Evolutionary conservation across 2,888 invertebrate species (phyloP).

Genomic region (Xanthorhoe designata): DNA sequence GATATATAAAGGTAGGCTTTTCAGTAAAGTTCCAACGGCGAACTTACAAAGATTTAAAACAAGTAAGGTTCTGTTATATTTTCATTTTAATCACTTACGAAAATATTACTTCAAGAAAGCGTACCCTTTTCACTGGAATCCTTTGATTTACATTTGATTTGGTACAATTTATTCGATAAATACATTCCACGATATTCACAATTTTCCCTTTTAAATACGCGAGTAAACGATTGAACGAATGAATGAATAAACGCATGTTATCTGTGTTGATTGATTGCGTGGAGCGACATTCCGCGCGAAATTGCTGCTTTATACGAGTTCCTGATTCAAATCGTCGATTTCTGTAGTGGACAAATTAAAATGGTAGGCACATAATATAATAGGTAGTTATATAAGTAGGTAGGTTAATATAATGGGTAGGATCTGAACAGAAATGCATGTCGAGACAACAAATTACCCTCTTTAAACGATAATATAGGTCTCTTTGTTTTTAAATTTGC

Average conservation of each 20-base stretch:
- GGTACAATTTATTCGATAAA: slow-evolving; percentile 18
- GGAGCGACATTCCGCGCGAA: slow-evolving; percentile 2
- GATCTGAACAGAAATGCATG: too few relatives aligned
- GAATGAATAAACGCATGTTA: slow-evolving; percentile 23
- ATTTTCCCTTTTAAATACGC: slow-evolving; percentile 18
- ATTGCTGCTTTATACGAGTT: background rate
- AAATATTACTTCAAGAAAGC: background rate
- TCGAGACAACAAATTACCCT: too few relatives aligned
- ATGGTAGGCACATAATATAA: too few relatives aligned
- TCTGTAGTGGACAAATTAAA: background rate
- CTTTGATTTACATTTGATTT: slow-evolving; percentile 18
- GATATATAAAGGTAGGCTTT: too few relatives aligned
- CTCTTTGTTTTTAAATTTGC: too few relatives aligned
- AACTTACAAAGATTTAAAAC: too few relatives aligned
- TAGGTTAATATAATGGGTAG: too few relatives aligned
- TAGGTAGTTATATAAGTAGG: too few relatives aligned
- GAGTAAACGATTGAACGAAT: slow-evolving; percentile 14
- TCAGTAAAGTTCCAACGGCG: too few relatives aligned
- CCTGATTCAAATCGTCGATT: background rate
- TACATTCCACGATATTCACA: slow-evolving; percentile 11
- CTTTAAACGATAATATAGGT: too few relatives aligned
- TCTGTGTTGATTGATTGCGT: slow-evolving; percentile 22
- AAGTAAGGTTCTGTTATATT: too few relatives aligned
- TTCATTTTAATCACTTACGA: too few relatives aligned
- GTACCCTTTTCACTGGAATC: slow-evolving; percentile 3